A percentile compares a stretch with the other conserved stretches of the same genome.
phyloP scores from a whole-genome alignment of 92 coral and sea anemone genomes.

The Parazoanthus darwini region DNA sequence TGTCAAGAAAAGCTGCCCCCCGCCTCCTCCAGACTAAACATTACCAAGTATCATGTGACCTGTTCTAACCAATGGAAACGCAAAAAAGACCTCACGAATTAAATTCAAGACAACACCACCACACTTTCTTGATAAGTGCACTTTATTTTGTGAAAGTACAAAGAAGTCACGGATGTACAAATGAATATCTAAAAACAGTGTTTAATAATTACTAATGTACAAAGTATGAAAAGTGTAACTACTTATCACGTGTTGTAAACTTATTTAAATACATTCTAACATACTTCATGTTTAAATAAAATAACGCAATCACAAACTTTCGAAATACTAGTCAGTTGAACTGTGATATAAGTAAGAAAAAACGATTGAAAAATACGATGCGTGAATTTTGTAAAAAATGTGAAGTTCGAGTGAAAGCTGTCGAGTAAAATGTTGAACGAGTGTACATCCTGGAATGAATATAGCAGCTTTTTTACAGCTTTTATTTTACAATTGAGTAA shows the following conservation, averaged over 20 bases:
- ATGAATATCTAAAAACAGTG: neutral
- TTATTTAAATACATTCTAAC: constrained; percentile 11
- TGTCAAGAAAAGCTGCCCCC: too few relatives aligned
- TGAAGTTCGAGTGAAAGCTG: neutral
- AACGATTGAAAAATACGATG: neutral
- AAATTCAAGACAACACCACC: too few relatives aligned
- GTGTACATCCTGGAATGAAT: neutral
- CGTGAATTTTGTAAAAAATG: neutral
- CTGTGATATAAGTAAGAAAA: neutral
- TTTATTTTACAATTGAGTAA: neutral
- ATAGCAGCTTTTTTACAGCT: neutral
- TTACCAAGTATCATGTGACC: too few relatives aligned
- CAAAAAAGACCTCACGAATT: too few relatives aligned
- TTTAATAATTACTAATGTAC: constrained; percentile 16
- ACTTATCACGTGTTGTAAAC: neutral
- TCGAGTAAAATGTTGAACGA: neutral
- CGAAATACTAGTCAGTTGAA: neutral
- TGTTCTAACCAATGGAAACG: too few relatives aligned
- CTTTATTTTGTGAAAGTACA: constrained; percentile 28
- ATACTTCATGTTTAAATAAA: constrained; percentile 28
- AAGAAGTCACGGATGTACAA: constrained; percentile 35
- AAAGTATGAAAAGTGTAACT: neutral
- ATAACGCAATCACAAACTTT: neutral
- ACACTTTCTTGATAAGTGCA: constrained; percentile 6
- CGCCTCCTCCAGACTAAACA: too few relatives aligned